Evolutionary conservation across 2,888 invertebrate species (phyloP), one percentile per base, ranked within the genome.

Genomic region (Latheticus oryzae): DNA sequence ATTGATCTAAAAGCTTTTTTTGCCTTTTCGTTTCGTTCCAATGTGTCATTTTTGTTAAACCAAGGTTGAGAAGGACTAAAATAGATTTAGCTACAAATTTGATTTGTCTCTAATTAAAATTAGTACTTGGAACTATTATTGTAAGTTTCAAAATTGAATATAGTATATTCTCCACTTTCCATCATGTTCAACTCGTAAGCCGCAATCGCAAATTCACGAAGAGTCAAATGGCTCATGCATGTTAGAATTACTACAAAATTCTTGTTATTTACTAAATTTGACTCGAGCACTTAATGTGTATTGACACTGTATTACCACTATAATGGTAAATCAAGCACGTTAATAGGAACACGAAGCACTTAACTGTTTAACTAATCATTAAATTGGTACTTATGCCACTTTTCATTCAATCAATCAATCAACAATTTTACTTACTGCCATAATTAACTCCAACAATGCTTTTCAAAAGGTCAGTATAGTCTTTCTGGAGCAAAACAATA

Each of bases 101-200:
- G 15, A 43, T 4, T 9, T 28, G n/a, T 13, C 13, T 11, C 12
- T 3, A 33, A 33, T 33, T 11, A 33, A 28, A 5, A 5, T 19
- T 5, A 19, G 3, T 19, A 19, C 3, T 19, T 19, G 5, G 21
- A 19, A 5, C 5, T 19, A 19, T 19, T 42, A 8, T 93, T 93
- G 79, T 95, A 97, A 23, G 98, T 84, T 78, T 97, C 97, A 71
- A 98, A 94, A 80, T 96, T 98, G 82, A 99, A 94, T 83, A 99
- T 97, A 45, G 97, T 95, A 79, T 97, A 99, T 81, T 98, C 97
- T 3, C 97, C 97, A 56, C 91, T 93, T 52, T 91, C 90, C 64
- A 95, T 92, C 95, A 99, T 98, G 69, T 93, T 92, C 61, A 98
- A 84, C 63, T 95, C 92, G 68, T 95, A 91, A 1, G 98, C 98